These are phyloP conservation scores for Forbesichthys agassizii DNA, from an alignment of 2,113 vertebrate species.

Conservation along the genomic window DNA sequence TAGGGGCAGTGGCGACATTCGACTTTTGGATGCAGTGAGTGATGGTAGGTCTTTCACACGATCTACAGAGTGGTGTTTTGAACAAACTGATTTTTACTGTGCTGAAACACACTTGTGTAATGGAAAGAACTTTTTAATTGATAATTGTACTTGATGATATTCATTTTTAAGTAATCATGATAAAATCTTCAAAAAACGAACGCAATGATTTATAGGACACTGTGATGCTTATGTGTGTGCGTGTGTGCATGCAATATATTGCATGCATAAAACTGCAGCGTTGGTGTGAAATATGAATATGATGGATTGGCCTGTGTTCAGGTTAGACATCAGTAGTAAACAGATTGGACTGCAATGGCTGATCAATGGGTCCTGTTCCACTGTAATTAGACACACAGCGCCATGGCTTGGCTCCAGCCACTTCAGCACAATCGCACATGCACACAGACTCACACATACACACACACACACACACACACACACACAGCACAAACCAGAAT, in stretches of 20 bases:
- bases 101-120: too few species aligned
- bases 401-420: slow-evolving; percentile 78
- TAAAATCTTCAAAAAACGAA: too few species aligned
- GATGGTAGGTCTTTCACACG: too few species aligned
- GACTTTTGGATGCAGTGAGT: background rate
- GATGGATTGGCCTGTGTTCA: slow-evolving; percentile 73
- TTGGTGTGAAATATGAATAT: slow-evolving; percentile 76
- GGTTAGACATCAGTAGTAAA: slow-evolving; percentile 81
- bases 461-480: slow-evolving; percentile 8
- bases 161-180: too few species aligned
- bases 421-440: slow-evolving; percentile 77
- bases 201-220: slow-evolving; percentile 2
- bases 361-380: slow-evolving; percentile 84
- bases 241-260: slow-evolving; percentile 4
- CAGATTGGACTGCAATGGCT: slow-evolving; percentile 81
- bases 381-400: slow-evolving; percentile 90
- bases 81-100: too few species aligned
- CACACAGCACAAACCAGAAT: background rate
- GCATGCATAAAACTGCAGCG: slow-evolving; percentile 33
- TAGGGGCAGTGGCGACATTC: slow-evolving; percentile 1
- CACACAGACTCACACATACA: slow-evolving; percentile 17
- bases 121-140: too few species aligned
- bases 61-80: too few species aligned
- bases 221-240: slow-evolving; percentile 10
- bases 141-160: too few species aligned